A percentile compares a stretch with the other conserved stretches of the same genome.
These are phyloP conservation scores for Ypsolopha sequella DNA, from an alignment of 2,888 invertebrate genomes.

Conservation along the genomic window DNA sequence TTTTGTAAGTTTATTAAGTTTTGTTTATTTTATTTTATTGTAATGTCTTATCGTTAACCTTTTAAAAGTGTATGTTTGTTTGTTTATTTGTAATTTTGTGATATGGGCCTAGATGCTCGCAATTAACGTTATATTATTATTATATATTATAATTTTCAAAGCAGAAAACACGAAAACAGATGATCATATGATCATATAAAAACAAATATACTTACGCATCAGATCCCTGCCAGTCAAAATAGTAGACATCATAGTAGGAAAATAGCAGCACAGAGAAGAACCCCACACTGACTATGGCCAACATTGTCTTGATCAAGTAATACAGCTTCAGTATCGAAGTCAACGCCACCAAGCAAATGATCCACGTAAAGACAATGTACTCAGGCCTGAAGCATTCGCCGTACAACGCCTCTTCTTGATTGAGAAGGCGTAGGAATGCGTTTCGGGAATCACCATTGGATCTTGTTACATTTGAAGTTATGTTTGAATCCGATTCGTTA, in stretches of 20 bases:
- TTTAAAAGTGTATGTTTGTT: no score
- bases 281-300: constrained; percentile 81
- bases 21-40: no score
- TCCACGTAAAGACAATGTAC: constrained; percentile 95
- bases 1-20: no score
- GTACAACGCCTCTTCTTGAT: constrained; percentile 5
- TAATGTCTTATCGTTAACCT: no score
- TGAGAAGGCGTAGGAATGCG: neutral
- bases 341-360: constrained; percentile 89
- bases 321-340: constrained; percentile 93
- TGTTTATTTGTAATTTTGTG: no score
- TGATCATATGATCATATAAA: constrained; percentile 1
- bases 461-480: neutral
- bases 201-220: constrained; percentile 36
- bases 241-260: constrained; percentile 66
- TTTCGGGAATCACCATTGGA: neutral
- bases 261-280: constrained; percentile 82
- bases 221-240: constrained; percentile 30
- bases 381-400: constrained; percentile 78
- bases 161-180: neutral
- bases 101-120: no score
- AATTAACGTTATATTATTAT: no score
- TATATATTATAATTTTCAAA: no score
- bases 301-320: constrained; percentile 85
- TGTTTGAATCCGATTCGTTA: neutral